These are phyloP conservation scores for Danio jaintianensis DNA, from an alignment of 2,797 vertebrate genomes.

Conservation along the genomic window DNA sequence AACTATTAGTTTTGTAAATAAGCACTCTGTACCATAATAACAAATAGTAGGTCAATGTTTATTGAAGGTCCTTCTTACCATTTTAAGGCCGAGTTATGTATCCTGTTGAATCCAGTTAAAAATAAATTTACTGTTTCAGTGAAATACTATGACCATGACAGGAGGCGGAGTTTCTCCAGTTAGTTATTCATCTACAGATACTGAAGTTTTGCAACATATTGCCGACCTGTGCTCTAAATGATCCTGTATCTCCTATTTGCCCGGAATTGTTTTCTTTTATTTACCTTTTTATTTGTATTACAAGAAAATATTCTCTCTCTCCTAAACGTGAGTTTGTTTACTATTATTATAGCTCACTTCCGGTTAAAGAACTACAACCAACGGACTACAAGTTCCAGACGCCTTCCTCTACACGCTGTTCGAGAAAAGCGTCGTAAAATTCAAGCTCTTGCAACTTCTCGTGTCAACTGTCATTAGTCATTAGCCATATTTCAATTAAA, in stretches of 20 bases:
- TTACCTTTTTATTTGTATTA: not conserved
- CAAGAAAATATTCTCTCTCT: not conserved
- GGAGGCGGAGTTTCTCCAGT: slow-evolving; percentile 16
- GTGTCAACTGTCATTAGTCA: not conserved
- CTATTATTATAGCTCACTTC: not conserved
- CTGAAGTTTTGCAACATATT: not conserved
- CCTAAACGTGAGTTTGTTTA: slow-evolving; percentile 5
- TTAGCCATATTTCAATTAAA: not conserved
- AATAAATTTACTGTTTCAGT: not conserved
- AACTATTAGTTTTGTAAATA: not conserved
- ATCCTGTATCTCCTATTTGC: not conserved
- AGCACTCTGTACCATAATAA: not conserved
- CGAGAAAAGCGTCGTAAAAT: slow-evolving; percentile 41
- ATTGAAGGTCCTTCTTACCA: slow-evolving; percentile 22
- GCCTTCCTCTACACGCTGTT: not conserved
- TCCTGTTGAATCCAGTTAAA: slow-evolving; percentile 1
- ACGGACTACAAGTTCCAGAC: slow-evolving; percentile 23
- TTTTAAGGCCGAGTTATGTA: not conserved
- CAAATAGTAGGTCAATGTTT: not conserved
- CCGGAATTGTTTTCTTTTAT: not conserved
- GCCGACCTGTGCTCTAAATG: not conserved
- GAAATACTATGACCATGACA: not conserved
- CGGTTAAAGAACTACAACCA: slow-evolving; percentile 45
- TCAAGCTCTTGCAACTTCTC: slow-evolving; percentile 8
- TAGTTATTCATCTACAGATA: slow-evolving; percentile 36